A percentile compares a stretch with the other conserved stretches of the same genome.
phyloP scores from a whole-genome alignment of 2,888 invertebrate species.

The Apotomis turbidana region DNA sequence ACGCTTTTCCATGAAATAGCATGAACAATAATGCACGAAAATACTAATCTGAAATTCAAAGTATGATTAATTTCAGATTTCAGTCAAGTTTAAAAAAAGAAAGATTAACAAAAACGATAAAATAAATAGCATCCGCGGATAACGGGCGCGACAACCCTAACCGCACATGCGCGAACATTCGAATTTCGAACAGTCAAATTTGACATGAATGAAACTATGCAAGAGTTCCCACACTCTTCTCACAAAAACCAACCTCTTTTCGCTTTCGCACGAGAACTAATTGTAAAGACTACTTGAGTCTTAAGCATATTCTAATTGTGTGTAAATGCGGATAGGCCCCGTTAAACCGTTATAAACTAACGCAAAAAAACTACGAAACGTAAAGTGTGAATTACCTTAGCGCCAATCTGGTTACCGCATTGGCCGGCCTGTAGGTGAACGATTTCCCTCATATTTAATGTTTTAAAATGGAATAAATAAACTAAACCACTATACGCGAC shows the following conservation, averaged over 20 bases:
- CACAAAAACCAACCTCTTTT: conserved; percentile 41
- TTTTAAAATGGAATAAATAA: conserved; percentile 73
- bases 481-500: conserved; percentile 74
- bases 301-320: conserved; percentile 40
- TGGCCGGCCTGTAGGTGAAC: conserved; percentile 93
- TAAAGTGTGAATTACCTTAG: conserved; percentile 66
- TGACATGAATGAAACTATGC: conserved; percentile 62
- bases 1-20: no score
- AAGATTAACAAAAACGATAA: not conserved
- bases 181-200: conserved; percentile 53
- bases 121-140: conserved; percentile 44
- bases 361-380: conserved; percentile 1
- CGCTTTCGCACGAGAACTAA: conserved; percentile 40
- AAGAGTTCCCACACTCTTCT: conserved; percentile 50
- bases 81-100: no score
- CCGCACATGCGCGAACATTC: conserved; percentile 56
- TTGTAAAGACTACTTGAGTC: conserved; percentile 8
- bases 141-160: conserved; percentile 53
- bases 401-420: conserved; percentile 93
- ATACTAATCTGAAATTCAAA: no score
- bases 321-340: conserved; percentile 42
- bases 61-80: no score
- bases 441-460: conserved; percentile 90
- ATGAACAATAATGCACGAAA: no score
- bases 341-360: conserved; percentile 47